phyloP scores from a whole-genome alignment of 92 coral and sea anemone genomes.

The Micromussa lordhowensis region DNA sequence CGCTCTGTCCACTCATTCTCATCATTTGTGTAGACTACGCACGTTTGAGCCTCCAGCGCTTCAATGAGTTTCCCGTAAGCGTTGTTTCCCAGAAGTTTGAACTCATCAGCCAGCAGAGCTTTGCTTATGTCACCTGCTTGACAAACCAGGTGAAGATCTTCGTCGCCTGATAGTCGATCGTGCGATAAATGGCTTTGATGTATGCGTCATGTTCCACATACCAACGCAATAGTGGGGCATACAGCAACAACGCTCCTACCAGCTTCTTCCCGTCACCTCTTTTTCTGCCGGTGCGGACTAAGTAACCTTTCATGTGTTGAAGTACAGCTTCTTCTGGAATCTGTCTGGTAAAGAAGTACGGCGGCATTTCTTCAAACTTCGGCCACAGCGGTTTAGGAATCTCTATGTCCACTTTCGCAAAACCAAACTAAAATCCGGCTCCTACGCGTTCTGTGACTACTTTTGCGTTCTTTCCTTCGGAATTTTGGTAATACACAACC shows the following conservation, averaged over 20 bases:
- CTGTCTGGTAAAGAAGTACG: constrained; percentile 25
- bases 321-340: constrained; percentile 7
- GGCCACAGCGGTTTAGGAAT: constrained; percentile 4
- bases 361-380: too few relatives aligned
- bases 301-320: background rate
- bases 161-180: background rate
- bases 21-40: too few relatives aligned
- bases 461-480: background rate
- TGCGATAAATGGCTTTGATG: background rate
- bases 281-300: background rate
- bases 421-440: constrained; percentile 13
- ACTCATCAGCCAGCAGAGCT: constrained; percentile 1
- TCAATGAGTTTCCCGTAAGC: too few relatives aligned
- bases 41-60: too few relatives aligned
- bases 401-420: constrained; percentile 34
- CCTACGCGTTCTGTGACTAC: background rate
- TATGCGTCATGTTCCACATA: background rate
- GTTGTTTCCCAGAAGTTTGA: constrained; percentile 38
- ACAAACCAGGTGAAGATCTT: too few relatives aligned
- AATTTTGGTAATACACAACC: background rate
- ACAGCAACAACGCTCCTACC: background rate
- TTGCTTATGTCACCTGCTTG: background rate
- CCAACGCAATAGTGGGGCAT: background rate
- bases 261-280: background rate
- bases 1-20: too few relatives aligned